Evolutionary conservation across 2,888 invertebrate species (phyloP), one percentile per base, ranked within the genome.

Genomic region (Leptothorax acervorum): DNA sequence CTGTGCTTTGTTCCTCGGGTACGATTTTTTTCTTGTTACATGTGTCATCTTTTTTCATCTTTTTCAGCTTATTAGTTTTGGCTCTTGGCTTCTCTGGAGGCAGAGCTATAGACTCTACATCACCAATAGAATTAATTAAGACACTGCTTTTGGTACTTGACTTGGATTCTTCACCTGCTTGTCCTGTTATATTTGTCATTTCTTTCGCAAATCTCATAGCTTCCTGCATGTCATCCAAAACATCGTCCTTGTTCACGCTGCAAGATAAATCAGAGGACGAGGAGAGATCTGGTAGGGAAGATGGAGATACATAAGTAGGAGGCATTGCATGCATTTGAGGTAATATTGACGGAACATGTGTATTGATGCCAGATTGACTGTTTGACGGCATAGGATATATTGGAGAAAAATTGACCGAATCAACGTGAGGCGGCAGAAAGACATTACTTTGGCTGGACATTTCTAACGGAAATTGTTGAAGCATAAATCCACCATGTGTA

Each of bases 141-240:
- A n/a, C 15, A 42, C 11, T 39, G 11, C 8, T 35, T 48, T 39
- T 55, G 42, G 76, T 31, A 53, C 8, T 28, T 12, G 53, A 28
- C 0, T 39, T 60, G 4, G 28, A 31, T 6, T 35, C 11, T 23
- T 71, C 23, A 0, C 48, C 70, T 15, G 28, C 39, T n/a, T 79
- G 84, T n/a, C 70, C 88, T 12, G 76, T 88, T 93, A 94, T 92
- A 53, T 90, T 91, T 93, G 94, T 93, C 11, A 93, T 82, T 62
- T 93, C 90, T 28, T 93, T 92, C 0, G 94, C 94, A 63, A 94
- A 95, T 65, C 93, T 93, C 91, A 94, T 92, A 1, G 94, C 94
- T 63, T 93, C 93, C 42, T 94, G 93, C 93, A 94, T 93, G 42
- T 94, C 94, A 53, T 91, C 91, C 3, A 94, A 85, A 18, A 92